A percentile compares a stretch with the other conserved stretches of the same genome.
Evolutionary conservation across 1,140 invertebrate genomes (phyloP).

Genomic region (Papilio machaon): DNA sequence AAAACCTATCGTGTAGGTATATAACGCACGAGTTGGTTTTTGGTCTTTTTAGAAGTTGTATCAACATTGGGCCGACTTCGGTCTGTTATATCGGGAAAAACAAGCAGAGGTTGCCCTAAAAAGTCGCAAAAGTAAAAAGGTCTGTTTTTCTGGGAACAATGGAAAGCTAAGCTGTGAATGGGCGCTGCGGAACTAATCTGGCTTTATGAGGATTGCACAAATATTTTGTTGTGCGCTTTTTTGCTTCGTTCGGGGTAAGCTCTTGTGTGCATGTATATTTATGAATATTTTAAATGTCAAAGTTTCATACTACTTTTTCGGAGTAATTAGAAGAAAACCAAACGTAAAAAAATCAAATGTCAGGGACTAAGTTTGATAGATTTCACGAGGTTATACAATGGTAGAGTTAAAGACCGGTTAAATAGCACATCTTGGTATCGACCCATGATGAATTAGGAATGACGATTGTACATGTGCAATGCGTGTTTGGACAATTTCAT

Average conservation of each 20-base stretch:
- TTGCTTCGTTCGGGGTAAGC: background rate
- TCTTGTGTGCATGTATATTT: background rate
- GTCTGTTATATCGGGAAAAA: constrained; percentile 27
- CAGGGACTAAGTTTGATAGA: background rate
- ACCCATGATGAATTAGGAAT: background rate
- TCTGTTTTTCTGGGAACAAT: constrained; percentile 37
- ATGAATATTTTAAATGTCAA: constrained; percentile 13
- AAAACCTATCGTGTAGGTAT: background rate
- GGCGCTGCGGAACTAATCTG: constrained; percentile 35
- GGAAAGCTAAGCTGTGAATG: constrained; percentile 36
- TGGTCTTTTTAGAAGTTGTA: background rate
- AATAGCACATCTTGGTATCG: background rate
- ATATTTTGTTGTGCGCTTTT: constrained; percentile 33
- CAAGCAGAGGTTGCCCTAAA: constrained; percentile 30
- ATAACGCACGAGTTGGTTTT: background rate
- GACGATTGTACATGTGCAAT: background rate
- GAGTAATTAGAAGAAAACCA: background rate
- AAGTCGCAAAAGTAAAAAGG: constrained; percentile 35
- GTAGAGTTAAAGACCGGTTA: background rate
- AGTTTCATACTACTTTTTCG: background rate
- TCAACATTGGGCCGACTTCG: background rate
- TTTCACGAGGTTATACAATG: background rate
- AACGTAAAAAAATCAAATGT: background rate
- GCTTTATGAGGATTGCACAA: constrained; percentile 35
- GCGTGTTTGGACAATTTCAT: background rate